Base-by-base conservation (phyloP, 2,888 invertebrate species). In the Cephus sareptanus region DNA sequence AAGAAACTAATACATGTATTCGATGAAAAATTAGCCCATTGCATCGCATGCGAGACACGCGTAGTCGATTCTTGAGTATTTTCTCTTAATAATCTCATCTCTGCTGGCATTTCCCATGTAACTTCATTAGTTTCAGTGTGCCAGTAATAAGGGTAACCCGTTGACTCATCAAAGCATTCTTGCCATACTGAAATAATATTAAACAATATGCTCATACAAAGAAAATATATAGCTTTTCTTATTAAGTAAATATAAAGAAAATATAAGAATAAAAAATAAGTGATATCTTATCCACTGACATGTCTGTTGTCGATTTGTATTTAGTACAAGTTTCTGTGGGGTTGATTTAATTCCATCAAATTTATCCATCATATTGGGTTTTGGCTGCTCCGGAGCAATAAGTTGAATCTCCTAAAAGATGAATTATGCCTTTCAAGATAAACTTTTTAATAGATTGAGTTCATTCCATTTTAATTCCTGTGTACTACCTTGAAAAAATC, bases 121-220 rank as follows among this genome's bases (percentile, higher is more conserved):
- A 95, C 94, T 87, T 94, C 93, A 87, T 94, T 94, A 1, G 94
- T 94, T 82, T 93, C 91, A 30, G 93, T 92, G 86, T 95, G 94
- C 95, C 95, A 95, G 85, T 94, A 95, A 87, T 95, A 95, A 1
- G 93, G 92, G 87, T 93, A 94, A 2, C 94, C 94, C 1, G 93
- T 93, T 23, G 92, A 91, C 85, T 94, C 93, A 86, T 95, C 95
- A 82, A 92, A 92, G 85, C 94, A 94, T 88, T 94, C 94, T 92
- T 95, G 93, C 95, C 95, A 95, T 86, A 93, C 93, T 94, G 91
- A 71, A 71, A 71, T 71, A 71, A 71, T 15, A 56, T 56, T 56
- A 23, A 23, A 23, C 2, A 56, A 56, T 56, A 23, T 56, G 6
- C 2, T 56, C 9, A 56, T 23, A 23, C 2, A 23, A 1, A 56